Conservation (phyloP, 2,888 invertebrate genomes). For the Clusia tigrina region DNA sequence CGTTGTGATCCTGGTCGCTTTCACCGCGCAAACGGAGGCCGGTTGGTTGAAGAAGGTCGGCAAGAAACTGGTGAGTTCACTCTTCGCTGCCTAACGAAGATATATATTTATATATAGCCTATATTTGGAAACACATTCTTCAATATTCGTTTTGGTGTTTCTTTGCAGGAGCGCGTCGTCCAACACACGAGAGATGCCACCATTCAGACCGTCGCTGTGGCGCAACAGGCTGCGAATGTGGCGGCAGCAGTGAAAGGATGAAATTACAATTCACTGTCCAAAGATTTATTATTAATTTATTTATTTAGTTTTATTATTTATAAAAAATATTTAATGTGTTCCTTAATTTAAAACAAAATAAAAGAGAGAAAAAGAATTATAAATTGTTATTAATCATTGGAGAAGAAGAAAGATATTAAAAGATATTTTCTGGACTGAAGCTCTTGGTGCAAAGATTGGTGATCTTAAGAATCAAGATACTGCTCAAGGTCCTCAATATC, state of each 20-base stretch:
- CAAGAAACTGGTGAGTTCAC: slow-evolving; percentile 39
- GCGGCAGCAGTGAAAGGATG: slow-evolving; percentile 39
- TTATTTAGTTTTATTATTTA: background rate
- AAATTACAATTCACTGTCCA: background rate
- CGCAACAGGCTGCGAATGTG: slow-evolving; percentile 46
- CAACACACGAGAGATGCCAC: slow-evolving; percentile 45
- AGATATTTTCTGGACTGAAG: too few species aligned
- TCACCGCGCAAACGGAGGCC: slow-evolving; percentile 39
- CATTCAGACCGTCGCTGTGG: slow-evolving; percentile 41
- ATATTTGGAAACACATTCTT: background rate
- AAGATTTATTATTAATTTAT: background rate
- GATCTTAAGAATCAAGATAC: too few species aligned
- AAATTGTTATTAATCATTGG: too few species aligned
- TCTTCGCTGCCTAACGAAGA: background rate
- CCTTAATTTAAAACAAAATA: too few species aligned
- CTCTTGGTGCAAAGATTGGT: too few species aligned
- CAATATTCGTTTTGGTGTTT: background rate
- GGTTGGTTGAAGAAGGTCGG: slow-evolving; percentile 39
- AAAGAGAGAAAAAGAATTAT: too few species aligned
- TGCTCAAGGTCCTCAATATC: too few species aligned
- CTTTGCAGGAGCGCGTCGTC: slow-evolving; percentile 36
- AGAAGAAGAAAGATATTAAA: too few species aligned
- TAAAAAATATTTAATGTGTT: background rate
- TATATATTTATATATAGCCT: background rate
- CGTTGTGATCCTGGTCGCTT: slow-evolving; percentile 36